phyloP scores from a whole-genome alignment of 2,113 vertebrate genomes.

The Proteles cristata region DNA sequence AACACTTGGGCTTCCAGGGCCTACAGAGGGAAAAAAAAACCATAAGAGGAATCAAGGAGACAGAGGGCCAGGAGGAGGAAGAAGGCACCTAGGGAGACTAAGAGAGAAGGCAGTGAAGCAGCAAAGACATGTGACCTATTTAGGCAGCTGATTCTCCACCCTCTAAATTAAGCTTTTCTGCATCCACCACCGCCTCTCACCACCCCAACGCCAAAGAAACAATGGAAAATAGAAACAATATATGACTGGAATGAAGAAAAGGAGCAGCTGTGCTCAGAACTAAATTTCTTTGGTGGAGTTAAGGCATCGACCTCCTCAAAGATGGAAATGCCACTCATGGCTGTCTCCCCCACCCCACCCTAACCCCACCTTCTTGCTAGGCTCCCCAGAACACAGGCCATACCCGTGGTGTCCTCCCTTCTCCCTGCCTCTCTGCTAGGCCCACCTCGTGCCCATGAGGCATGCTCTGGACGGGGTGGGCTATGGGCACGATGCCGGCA shows the following conservation, averaged over 20 bases:
- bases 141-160: background rate
- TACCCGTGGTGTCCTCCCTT: constrained; percentile 76
- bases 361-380: background rate
- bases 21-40: constrained; percentile 73
- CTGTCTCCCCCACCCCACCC: background rate
- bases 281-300: constrained; percentile 21
- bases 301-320: background rate
- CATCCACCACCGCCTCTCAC: background rate
- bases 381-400: constrained; percentile 47
- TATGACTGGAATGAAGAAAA: background rate
- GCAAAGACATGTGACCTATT: background rate
- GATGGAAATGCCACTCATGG: background rate
- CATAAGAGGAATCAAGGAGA: background rate
- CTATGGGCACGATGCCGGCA: constrained; percentile 86
- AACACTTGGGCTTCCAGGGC: constrained; percentile 90
- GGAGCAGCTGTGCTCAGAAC: background rate
- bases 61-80: background rate
- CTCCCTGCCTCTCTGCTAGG: constrained; percentile 77
- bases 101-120: background rate
- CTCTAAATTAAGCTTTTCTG: constrained; percentile 24
- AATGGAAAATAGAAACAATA: constrained; percentile 2
- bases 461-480: constrained; percentile 86
- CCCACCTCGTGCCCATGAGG: constrained; percentile 92
- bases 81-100: background rate
- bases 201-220: background rate